Conservation (phyloP, 2,113 vertebrate species). For the Corythornis cristatus region DNA sequence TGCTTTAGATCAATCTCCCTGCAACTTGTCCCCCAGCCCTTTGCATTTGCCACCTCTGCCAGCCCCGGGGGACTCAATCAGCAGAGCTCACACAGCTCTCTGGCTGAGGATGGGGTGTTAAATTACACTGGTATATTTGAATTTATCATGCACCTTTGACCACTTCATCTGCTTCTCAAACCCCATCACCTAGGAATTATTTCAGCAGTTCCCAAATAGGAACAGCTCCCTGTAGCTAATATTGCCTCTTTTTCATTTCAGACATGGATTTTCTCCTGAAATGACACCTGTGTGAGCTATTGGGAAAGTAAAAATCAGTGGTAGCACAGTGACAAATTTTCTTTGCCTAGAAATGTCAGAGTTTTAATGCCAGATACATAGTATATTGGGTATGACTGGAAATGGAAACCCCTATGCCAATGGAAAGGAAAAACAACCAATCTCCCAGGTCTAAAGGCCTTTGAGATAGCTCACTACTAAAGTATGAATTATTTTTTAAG, state of each 20-base stretch:
- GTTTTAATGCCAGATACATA: conserved; percentile 2
- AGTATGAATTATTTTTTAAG: conserved; percentile 24
- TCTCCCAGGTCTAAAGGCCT: neutral
- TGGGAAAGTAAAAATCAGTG: conserved; percentile 18
- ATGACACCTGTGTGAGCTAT: conserved; percentile 23
- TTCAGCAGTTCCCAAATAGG: neutral
- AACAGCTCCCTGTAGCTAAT: neutral
- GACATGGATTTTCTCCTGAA: conserved; percentile 10
- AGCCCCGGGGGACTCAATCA: neutral
- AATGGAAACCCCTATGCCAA: conserved; percentile 17
- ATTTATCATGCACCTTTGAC: conserved; percentile 7
- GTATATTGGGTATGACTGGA: neutral
- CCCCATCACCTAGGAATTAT: neutral
- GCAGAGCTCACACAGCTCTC: neutral
- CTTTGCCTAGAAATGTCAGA: conserved; percentile 42
- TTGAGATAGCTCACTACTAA: neutral
- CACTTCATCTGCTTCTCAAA: conserved; percentile 8
- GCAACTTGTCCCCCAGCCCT: neutral
- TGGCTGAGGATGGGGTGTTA: neutral
- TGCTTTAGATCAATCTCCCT: neutral
- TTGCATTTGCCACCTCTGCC: neutral
- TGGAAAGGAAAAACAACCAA: neutral
- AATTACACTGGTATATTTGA: neutral
- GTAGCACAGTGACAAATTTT: conserved; percentile 33
- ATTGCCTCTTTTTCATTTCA: conserved; percentile 28